Conservation (phyloP, 1,140 invertebrate genomes). For the Nasonia longicornis region DNA sequence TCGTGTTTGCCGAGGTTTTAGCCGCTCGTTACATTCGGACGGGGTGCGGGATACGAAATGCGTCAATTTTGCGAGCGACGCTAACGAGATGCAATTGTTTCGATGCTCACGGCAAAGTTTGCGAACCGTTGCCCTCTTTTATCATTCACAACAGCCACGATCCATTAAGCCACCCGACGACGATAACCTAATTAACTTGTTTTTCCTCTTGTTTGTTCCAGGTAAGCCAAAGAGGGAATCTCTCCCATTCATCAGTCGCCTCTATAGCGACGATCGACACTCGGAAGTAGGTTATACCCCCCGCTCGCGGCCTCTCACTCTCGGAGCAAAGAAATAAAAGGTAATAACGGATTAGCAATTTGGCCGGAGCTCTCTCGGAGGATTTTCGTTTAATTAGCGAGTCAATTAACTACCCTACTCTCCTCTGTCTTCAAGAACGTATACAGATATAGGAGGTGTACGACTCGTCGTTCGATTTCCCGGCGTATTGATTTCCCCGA, state of each 20-base stretch:
- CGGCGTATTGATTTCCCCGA: conserved; percentile 42
- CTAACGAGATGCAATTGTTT: neutral
- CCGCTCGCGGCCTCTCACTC: neutral
- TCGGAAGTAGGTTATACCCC: conserved; percentile 25
- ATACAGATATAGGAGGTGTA: neutral
- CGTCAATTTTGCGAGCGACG: neutral
- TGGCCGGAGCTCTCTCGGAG: conserved; percentile 7
- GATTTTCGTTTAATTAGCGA: conserved; percentile 46
- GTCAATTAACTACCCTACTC: conserved; percentile 36
- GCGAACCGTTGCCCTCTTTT: no score
- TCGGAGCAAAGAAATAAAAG: conserved; percentile 23
- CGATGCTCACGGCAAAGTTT: no score
- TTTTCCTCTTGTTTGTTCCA: conserved; percentile 18
- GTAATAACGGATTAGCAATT: conserved; percentile 45
- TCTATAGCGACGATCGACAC: neutral
- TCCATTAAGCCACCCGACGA: no score
- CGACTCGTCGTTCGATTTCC: conserved; percentile 23
- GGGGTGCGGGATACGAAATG: neutral
- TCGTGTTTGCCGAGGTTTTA: neutral
- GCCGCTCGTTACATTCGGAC: neutral
- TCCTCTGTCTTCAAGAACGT: neutral
- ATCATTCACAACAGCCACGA: no score
- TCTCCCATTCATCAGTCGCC: neutral
- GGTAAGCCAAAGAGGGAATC: conserved; percentile 5
- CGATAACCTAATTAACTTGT: neutral